Conservation (phyloP, 2,113 vertebrate genomes). For the Tupaia tana region DNA sequence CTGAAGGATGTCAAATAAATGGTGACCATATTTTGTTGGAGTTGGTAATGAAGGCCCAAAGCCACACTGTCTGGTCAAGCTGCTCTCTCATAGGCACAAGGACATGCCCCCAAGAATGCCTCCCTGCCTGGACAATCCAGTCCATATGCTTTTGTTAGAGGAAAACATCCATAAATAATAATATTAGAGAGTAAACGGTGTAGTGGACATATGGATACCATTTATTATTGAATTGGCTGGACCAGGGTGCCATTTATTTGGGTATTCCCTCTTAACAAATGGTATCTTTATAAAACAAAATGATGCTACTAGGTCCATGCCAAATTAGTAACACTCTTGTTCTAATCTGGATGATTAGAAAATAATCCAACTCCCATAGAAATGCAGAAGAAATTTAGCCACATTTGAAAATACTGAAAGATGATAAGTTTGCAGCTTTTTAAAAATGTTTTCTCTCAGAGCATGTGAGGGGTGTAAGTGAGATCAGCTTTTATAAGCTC, state of each 20-base stretch:
- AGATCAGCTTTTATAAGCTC: background rate
- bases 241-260: background rate
- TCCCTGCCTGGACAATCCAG: background rate
- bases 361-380: background rate
- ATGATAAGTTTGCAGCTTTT: constrained; percentile 15
- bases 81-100: background rate
- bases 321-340: background rate
- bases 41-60: constrained; percentile 46
- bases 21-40: constrained; percentile 51
- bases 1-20: constrained; percentile 54
- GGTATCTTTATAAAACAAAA: constrained; percentile 23
- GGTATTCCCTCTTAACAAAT: constrained; percentile 46
- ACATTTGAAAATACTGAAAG: constrained; percentile 26
- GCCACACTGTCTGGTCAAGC: background rate
- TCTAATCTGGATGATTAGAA: constrained; percentile 15
- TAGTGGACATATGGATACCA: background rate
- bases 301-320: background rate
- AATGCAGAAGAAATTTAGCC: constrained; percentile 19
- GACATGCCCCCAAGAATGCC: background rate
- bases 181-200: background rate
- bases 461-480: background rate
- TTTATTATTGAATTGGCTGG: constrained; percentile 45
- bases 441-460: constrained; percentile 35
- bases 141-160: background rate
- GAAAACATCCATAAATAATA: constrained; percentile 42